Conservation (phyloP, 2,888 invertebrate genomes). For the Cephus nigrinus region DNA sequence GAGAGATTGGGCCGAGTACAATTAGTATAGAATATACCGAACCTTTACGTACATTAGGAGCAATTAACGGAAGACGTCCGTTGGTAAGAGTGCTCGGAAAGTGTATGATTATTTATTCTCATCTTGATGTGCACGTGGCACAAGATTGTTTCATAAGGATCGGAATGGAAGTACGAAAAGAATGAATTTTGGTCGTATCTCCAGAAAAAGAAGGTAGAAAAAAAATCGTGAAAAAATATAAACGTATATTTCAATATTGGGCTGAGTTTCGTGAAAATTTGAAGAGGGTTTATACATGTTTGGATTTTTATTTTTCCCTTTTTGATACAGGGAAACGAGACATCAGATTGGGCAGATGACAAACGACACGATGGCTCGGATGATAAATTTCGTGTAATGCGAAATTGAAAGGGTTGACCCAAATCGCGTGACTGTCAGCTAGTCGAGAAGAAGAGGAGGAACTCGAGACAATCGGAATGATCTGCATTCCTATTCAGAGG, state of each 20-base stretch:
- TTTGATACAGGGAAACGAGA: background rate
- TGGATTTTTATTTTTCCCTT: background rate
- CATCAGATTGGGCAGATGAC: constrained; percentile 5
- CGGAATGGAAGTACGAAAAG: background rate
- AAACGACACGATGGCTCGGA: constrained; percentile 15
- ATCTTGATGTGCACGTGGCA: background rate
- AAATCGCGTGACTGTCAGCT: constrained; percentile 18
- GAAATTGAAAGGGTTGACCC: constrained; percentile 27
- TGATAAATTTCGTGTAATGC: constrained; percentile 22
- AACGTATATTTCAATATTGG: background rate
- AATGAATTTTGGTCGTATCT: background rate
- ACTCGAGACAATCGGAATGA: background rate
- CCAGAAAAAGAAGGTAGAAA: background rate
- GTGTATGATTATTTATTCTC: background rate
- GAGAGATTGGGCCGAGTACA: constrained; percentile 25
- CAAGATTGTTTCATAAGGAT: background rate
- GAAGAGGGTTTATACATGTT: background rate
- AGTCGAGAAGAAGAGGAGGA: background rate
- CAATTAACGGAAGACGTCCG: constrained; percentile 5
- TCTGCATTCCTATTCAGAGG: background rate
- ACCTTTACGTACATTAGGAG: constrained; percentile 12
- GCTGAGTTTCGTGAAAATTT: background rate
- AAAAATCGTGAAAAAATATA: background rate
- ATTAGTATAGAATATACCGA: constrained; percentile 18
- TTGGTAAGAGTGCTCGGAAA: background rate